Base-by-base conservation (phyloP, 1,140 invertebrate genomes). In the Muscidifurax raptorellus region DNA sequence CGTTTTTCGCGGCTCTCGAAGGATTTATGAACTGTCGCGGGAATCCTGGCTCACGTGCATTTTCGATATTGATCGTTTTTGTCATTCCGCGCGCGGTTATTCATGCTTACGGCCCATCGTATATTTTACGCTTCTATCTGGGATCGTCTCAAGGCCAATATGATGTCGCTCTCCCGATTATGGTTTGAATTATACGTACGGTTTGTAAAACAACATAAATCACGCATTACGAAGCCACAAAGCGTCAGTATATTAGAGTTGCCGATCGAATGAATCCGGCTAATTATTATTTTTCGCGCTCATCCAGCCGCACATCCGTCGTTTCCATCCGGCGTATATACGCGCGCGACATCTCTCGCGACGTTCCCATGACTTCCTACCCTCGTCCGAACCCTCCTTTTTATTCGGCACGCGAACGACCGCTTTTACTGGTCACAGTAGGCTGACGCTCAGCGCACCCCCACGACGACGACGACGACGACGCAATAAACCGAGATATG, bases 391-490 rank as follows among this genome's bases (percentile, higher is more conserved):
- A 76, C 82, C 82, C 84, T 83, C 76, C 59, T 59, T 30, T 66
- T 36, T 30, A 28, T 69, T 59, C 40, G 66, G 64, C 71, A 76
- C 28, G 85, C 75, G 83, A 83, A 86, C 85, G 80, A 88, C 7
- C 80, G 88, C 84, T 90, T 92, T 91, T 91, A 90, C 90, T 90
- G 90, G 91, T 91, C 88, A 92, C 91, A 92, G 91, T 92, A 91
- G 12, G 89, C 88, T 92, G 66, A 28, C 10, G 5, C 22, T 66
- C 6, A 18, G 27, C 27, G 32, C 28, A 77, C 91, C 91, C 91
- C 91, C 89, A 87, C 90, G 90, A 40, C 36, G 36, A 40, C 36
- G 36, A 36, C 36, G 7, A 36, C 36, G 36, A 91, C 91, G 91
- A 91, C n/a, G 52, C 36, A 18, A 28, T 27, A 67, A 91, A 88